Base-by-base conservation (phyloP, 2,888 invertebrate species). In the Melanophora roralis region DNA sequence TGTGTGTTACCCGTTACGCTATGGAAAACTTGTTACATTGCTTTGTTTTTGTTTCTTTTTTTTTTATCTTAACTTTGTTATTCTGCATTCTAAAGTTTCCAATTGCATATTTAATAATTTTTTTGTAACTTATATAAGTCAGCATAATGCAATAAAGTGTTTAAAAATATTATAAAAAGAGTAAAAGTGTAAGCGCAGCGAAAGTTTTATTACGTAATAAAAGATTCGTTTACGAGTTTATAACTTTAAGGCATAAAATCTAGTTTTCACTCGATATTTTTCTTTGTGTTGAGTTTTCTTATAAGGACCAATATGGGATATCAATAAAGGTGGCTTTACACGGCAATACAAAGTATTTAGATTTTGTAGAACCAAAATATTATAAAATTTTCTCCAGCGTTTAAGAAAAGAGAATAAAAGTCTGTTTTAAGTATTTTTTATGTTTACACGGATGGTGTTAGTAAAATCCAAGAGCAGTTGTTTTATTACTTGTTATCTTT, bases 11-110 rank as follows among this genome's bases (percentile, higher is more conserved):
- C 51, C n/a, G 12, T 57, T 73, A 60, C 62, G 67, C 38, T 77
- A n/a, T n/a, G 64, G 60, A 75, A 51, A 75, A 75, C 78, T 77
- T 74, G 36, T 47, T 73, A 69, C 79, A 78, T 67, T n/a, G n/a
- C n/a, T n/a, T 32, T 77, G 72, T 75, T 81, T 38, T 59, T 40
- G 32, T 53, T 21, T 62, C 36, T 16, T 16, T 38, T 43, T 43
- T 12, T 49, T 49, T 9, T 21, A 14, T 9, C 7, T n/a, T n/a
- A n/a, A 27, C 27, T 27, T 32, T 32, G 7, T 14, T 53, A 19
- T 21, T 3, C 64, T 9, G 11, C 8, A 43, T 53, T 45, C 55
- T 71, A 43, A 76, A 80, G 67, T 80, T 62, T 43, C 55, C 67
- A 80, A 64, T 68, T 72, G 47, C 62, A 68, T 27, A 65, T 72